These are phyloP conservation scores for Drosophila austrosaltans DNA, from an alignment of 2,888 invertebrate species.

Conservation along the genomic window DNA sequence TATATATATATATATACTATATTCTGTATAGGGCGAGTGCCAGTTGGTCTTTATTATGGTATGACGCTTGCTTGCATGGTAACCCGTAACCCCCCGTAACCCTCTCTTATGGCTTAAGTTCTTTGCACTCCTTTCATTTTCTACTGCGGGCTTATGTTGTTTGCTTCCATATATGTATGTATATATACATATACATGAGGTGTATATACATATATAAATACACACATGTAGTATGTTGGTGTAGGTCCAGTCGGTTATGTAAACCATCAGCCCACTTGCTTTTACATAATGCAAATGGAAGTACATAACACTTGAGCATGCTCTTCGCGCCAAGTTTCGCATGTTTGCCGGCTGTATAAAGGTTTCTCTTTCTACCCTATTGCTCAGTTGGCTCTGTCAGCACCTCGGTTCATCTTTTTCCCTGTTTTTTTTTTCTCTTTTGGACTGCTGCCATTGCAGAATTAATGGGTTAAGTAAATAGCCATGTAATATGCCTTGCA, in stretches of 20 bases:
- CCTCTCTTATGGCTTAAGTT: constrained; percentile 36
- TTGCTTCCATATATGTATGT: constrained; percentile 17
- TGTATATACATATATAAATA: neutral
- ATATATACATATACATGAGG: neutral
- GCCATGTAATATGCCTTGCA: constrained; percentile 61
- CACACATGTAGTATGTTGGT: constrained; percentile 52
- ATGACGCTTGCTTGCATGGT: constrained; percentile 1
- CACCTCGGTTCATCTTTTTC: constrained; percentile 46
- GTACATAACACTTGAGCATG: constrained; percentile 44
- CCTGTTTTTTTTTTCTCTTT: constrained; percentile 35
- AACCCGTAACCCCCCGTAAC: neutral
- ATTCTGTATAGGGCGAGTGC: constrained; percentile 43
- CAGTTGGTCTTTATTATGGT: constrained; percentile 43
- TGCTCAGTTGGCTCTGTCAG: constrained; percentile 54
- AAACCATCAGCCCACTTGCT: constrained; percentile 56
- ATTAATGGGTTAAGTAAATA: constrained; percentile 78
- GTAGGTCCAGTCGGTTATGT: constrained; percentile 69
- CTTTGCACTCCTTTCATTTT: constrained; percentile 51
- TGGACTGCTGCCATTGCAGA: constrained; percentile 50
- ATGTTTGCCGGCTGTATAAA: constrained; percentile 46
- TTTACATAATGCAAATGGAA: constrained; percentile 61
- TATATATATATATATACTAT: neutral
- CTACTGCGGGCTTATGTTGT: constrained; percentile 15
- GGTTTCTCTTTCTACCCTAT: constrained; percentile 11
- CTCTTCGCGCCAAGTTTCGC: constrained; percentile 58